These are phyloP conservation scores for Oreochromis aureus DNA, from an alignment of 2,113 vertebrate genomes.

Conservation along the genomic window DNA sequence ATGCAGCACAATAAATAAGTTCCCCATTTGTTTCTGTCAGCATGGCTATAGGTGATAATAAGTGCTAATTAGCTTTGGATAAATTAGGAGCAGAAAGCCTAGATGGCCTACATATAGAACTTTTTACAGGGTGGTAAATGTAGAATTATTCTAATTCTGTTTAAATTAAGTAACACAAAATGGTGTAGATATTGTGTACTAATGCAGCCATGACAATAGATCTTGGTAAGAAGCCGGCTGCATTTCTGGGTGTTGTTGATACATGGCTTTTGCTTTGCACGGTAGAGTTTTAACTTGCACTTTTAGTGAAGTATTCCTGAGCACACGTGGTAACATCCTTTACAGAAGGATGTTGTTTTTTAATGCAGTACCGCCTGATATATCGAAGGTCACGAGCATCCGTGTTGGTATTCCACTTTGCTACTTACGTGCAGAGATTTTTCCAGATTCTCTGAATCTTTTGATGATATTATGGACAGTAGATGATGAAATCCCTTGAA, in stretches of 20 bases:
- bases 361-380: neutral
- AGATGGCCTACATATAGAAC: neutral
- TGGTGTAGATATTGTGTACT: neutral
- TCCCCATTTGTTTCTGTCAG: neutral
- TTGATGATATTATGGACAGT: neutral
- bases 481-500: neutral
- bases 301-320: neutral
- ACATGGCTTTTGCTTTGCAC: neutral
- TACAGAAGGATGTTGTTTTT: neutral
- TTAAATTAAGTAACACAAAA: neutral
- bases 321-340: neutral
- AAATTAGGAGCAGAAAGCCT: neutral
- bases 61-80: neutral
- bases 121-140: neutral
- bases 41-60: neutral
- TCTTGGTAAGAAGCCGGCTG: neutral
- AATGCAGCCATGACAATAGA: neutral
- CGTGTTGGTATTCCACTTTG: neutral
- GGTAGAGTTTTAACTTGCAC: neutral
- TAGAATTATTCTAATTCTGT: neutral
- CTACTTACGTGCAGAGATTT: neutral
- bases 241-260: neutral
- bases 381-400: neutral
- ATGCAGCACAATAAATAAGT: neutral
- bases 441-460: neutral